A percentile compares a stretch with the other conserved stretches of the same genome.
Evolutionary conservation across 1,140 invertebrate species (phyloP).

Genomic region (Anadara kagoshimensis): DNA sequence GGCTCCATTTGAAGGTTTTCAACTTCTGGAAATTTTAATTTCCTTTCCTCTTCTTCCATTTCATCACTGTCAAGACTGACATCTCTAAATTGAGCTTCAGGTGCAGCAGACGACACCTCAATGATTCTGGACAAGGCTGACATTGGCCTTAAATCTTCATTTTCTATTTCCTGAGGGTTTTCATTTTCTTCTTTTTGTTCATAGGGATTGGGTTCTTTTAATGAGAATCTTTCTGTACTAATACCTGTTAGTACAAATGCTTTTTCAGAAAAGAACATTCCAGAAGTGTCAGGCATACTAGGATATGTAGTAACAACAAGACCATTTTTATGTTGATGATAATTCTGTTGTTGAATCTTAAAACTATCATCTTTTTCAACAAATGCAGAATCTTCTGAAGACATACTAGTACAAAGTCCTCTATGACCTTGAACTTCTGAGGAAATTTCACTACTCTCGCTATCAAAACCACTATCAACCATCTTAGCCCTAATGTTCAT

Average conservation of each 20-base stretch:
- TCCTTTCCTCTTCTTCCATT: constrained; percentile 22
- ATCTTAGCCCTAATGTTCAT: constrained; percentile 31
- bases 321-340: background rate
- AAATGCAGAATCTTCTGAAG: constrained; percentile 39
- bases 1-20: too few species aligned
- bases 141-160: constrained; percentile 14
- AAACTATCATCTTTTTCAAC: constrained; percentile 43
- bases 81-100: constrained; percentile 5
- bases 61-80: constrained; percentile 11
- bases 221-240: constrained; percentile 8
- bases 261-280: constrained; percentile 28
- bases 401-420: constrained; percentile 1
- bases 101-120: constrained; percentile 36
- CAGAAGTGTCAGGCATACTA: background rate
- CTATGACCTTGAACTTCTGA: constrained; percentile 43
- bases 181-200: constrained; percentile 19
- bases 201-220: constrained; percentile 4
- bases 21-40: background rate
- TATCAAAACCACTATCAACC: constrained; percentile 68
- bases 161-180: background rate
- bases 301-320: background rate
- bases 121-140: constrained; percentile 38
- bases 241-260: constrained; percentile 42
- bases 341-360: constrained; percentile 25
- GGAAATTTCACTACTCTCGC: constrained; percentile 58